Evolutionary conservation across 2,113 vertebrate genomes (phyloP).

Genomic region (Copsychus sechellarum): DNA sequence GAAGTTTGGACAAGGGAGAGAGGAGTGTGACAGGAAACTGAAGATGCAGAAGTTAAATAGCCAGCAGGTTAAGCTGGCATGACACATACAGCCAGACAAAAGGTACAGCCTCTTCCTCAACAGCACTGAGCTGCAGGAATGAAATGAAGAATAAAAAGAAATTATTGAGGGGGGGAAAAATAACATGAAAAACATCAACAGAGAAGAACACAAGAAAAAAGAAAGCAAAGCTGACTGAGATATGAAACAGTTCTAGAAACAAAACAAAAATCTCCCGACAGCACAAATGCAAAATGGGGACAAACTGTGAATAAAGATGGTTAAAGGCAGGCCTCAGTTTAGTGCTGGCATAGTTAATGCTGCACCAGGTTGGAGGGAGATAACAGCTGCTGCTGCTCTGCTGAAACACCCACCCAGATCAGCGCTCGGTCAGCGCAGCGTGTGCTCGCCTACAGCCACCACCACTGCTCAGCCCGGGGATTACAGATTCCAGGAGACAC

Average conservation of each 20-base stretch:
- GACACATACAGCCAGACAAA: background rate
- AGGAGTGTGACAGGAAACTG: fast-evolving
- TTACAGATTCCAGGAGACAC: background rate
- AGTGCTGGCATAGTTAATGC: background rate
- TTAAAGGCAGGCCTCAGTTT: background rate
- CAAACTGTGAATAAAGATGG: background rate
- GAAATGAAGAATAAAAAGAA: background rate
- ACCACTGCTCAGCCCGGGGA: background rate
- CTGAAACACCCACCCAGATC: background rate
- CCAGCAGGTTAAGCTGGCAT: background rate
- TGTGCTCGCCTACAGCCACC: background rate
- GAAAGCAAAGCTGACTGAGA: background rate
- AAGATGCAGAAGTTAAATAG: background rate
- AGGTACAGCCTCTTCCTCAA: background rate
- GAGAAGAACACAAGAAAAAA: background rate
- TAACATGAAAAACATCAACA: background rate
- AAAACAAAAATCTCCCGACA: background rate
- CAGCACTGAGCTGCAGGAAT: background rate
- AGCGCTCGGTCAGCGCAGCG: background rate
- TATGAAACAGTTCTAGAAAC: background rate
- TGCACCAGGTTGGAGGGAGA: background rate
- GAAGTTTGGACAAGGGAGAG: background rate
- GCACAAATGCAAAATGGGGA: background rate
- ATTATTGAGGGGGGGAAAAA: fast-evolving
- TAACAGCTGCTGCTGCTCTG: background rate